Evolutionary conservation across 2,888 invertebrate genomes (phyloP).

Genomic region (Sepioteuthis lessoniana): DNA sequence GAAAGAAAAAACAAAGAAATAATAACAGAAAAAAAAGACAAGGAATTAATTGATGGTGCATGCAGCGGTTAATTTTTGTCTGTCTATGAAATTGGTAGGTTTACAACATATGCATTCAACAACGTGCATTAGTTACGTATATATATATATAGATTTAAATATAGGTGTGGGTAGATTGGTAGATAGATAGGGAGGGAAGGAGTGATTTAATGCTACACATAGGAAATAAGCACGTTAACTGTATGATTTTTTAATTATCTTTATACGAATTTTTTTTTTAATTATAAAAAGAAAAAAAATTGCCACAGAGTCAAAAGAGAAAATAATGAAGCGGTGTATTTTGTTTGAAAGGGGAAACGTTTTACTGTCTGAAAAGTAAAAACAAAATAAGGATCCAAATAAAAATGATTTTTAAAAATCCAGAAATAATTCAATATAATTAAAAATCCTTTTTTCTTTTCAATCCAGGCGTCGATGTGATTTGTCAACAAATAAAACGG

Average conservation of each 20-base stretch:
- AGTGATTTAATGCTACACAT: background rate
- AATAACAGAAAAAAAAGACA: background rate
- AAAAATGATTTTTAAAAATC: background rate
- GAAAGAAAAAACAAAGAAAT: background rate
- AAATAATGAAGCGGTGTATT: background rate
- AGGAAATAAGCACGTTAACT: background rate
- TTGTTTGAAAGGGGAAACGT: background rate
- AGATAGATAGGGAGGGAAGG: background rate
- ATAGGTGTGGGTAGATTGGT: background rate
- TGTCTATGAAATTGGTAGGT: background rate
- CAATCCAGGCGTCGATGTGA: background rate
- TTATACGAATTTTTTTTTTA: background rate
- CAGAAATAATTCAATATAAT: background rate
- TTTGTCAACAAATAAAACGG: background rate
- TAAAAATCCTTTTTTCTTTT: background rate
- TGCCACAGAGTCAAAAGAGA: too few species aligned
- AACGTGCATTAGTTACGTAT: background rate
- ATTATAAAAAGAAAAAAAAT: background rate
- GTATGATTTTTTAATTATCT: background rate
- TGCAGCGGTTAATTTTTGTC: background rate
- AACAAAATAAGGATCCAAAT: too few species aligned
- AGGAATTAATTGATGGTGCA: background rate
- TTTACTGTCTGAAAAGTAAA: background rate
- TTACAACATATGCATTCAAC: constrained; percentile 33
- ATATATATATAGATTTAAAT: background rate